Conservation (phyloP, 2,113 vertebrate genomes). For the Python bivittatus region DNA sequence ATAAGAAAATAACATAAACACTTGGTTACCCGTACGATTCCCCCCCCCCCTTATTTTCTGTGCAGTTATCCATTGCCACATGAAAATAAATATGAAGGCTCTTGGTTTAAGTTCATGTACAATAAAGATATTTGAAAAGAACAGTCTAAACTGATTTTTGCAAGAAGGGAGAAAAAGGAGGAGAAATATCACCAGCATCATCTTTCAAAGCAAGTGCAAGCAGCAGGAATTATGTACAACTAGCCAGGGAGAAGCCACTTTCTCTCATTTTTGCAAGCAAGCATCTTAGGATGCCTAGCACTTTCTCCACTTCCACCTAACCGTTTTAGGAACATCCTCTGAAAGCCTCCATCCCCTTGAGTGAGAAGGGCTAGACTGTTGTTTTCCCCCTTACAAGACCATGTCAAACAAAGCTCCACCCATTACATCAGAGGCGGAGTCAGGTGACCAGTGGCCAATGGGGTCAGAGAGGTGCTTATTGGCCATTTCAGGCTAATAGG, state of each 20-base stretch:
- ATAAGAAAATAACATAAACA: not conserved
- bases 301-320: not conserved
- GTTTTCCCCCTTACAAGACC: not conserved
- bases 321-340: not conserved
- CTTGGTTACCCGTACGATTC: not conserved
- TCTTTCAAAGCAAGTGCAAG: not conserved
- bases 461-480: not conserved
- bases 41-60: not conserved
- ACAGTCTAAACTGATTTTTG: conserved; percentile 37
- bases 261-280: not conserved
- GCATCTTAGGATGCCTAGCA: not conserved
- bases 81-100: conserved; percentile 8
- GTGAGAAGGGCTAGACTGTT: not conserved
- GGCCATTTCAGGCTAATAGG: not conserved
- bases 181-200: not conserved
- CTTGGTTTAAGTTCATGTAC: conserved; percentile 19
- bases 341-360: not conserved
- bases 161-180: not conserved
- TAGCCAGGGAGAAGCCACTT: not conserved
- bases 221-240: not conserved
- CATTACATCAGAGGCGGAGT: not conserved
- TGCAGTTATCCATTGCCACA: not conserved
- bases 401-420: not conserved
- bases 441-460: not conserved
- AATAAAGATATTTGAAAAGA: conserved; percentile 23